These are phyloP conservation scores for Micropterix aruncella DNA, from an alignment of 2,888 invertebrate species.

Conservation along the genomic window DNA sequence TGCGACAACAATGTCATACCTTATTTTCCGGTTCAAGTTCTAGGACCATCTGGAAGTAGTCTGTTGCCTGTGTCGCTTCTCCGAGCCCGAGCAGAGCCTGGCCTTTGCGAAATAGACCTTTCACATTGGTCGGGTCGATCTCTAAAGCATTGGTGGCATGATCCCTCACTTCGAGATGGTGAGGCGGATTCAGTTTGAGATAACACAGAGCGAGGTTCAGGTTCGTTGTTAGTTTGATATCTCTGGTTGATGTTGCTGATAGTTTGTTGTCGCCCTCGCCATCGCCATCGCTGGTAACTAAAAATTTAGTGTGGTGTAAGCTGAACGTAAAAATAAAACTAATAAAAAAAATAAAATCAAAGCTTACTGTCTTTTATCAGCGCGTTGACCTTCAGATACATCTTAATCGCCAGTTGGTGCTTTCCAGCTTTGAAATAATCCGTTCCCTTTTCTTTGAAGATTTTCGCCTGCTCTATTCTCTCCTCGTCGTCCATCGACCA, in stretches of 20 bases:
- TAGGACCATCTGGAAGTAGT: conserved; percentile 65
- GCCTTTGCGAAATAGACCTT: conserved; percentile 81
- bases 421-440: conserved; percentile 74
- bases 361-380: conserved; percentile 36
- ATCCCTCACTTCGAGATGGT: conserved; percentile 51
- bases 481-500: conserved; percentile 75
- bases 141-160: conserved; percentile 66
- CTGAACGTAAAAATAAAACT: neutral
- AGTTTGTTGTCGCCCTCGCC: too few relatives aligned
- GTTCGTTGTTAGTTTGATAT: conserved; percentile 52
- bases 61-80: conserved; percentile 63
- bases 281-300: too few relatives aligned
- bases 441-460: conserved; percentile 85
- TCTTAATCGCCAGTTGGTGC: conserved; percentile 63
- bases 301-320: neutral
- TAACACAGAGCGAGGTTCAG: conserved; percentile 74
- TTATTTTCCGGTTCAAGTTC: conserved; percentile 73
- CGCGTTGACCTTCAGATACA: conserved; percentile 67
- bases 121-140: conserved; percentile 63
- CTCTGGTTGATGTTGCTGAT: conserved; percentile 17
- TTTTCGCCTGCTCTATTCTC: conserved; percentile 66
- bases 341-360: conserved; percentile 4
- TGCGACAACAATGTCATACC: too few relatives aligned
- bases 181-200: conserved; percentile 57
- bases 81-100: conserved; percentile 62